phyloP scores from a whole-genome alignment of 2,113 vertebrate genomes.

The Calidris pygmaea region DNA sequence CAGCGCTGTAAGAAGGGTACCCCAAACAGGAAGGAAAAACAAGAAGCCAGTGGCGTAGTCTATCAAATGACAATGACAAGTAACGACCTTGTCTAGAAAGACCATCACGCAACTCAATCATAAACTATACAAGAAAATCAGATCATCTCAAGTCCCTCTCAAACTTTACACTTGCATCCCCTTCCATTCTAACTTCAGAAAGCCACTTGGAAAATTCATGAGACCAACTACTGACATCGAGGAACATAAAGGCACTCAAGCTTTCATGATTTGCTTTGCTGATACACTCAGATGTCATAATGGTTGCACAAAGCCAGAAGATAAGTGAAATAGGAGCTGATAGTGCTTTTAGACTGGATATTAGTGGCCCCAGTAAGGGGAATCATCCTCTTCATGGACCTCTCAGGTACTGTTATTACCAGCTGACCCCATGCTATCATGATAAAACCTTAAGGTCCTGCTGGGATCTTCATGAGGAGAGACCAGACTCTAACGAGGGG shows the following conservation, averaged over 20 bases:
- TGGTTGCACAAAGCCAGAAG: background rate
- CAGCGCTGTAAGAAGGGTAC: background rate
- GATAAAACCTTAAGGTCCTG: background rate
- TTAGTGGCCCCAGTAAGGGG: background rate
- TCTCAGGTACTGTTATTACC: background rate
- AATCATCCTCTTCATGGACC: background rate
- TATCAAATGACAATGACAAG: background rate
- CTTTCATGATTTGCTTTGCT: background rate
- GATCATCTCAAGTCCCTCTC: background rate
- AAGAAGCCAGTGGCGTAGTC: background rate
- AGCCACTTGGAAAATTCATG: background rate
- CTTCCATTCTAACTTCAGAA: background rate
- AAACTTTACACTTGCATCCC: background rate
- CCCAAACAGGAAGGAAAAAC: background rate
- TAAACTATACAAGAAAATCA: background rate
- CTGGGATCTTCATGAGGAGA: background rate
- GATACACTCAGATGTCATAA: background rate
- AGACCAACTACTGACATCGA: background rate
- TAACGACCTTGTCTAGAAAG: background rate
- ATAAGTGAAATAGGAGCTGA: background rate
- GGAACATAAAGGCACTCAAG: background rate
- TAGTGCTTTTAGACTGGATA: background rate
- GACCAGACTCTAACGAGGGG: background rate
- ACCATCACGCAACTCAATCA: background rate
- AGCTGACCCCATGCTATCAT: background rate